Evolutionary conservation across 1,140 invertebrate genomes (phyloP), one percentile per base, ranked within the genome.

Genomic region (Sipha flava): DNA sequence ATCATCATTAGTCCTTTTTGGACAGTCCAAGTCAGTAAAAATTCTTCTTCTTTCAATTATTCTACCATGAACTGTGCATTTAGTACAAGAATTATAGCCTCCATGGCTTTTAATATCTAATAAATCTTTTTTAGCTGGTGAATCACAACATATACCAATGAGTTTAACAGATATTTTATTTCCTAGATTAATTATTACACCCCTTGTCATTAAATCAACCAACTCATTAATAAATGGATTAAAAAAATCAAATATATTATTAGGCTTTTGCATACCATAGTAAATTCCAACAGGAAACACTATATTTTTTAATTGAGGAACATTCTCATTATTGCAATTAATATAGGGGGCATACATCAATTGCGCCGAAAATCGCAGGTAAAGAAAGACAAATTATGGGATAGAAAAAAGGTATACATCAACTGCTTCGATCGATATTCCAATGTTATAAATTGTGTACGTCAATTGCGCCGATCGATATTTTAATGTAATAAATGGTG

Each of bases 41-140:
- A 72, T 43, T 64, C 83, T 82, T 68, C 81, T 81, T 37, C 80
- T 54, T 49, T 81, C 81, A 49, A 80, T 18, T 62, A 81, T 83
- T 49, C 70, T 80, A 12, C 84, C 84, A 80, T 81, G 81, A 47
- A 80, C 57, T 57, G 40, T 82, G 59, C 84, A 85, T 80, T 82
- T 84, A 43, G 72, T 80, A 52, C 84, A 85, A 52, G 77, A 81
- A 62, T 26, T 75, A 68, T 83, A 83, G 10, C 77, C 83, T 66
- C 66, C 80, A 75, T 83, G 83, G 12, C 81, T 79, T 77, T 83
- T 84, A 14, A 82, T 81, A 23, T 80, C 79, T 31, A 82, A 70
- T 18, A 83, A 81, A 68, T 81, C 84, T 45, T 81, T 80, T 73
- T 82, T 82, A 34, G 82, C 83, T 43, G 83, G 83, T 0, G 82